Conservation (phyloP, 2,797 vertebrate species). For the Spatula versicolor region DNA sequence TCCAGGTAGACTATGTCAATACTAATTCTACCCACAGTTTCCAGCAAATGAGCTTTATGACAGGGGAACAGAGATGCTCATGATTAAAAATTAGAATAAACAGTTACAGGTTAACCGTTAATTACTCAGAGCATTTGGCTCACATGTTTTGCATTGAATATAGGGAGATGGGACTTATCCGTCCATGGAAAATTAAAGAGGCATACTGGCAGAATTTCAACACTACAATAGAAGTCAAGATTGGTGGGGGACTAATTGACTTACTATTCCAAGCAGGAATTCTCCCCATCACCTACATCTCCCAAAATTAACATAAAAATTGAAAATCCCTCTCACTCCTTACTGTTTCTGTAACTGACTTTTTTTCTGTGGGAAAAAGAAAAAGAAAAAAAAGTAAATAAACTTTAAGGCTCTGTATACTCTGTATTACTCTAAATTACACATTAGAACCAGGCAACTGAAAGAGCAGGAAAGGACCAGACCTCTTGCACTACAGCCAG, state of each 20-base stretch:
- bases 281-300: not conserved
- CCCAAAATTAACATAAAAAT: not conserved
- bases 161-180: not conserved
- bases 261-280: not conserved
- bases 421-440: not conserved
- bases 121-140: not conserved
- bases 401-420: not conserved
- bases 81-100: constrained; percentile 14
- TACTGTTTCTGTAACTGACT: not conserved
- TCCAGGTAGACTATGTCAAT: not conserved
- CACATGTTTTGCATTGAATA: not conserved
- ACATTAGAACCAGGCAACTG: not conserved
- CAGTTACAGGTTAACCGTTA: not conserved
- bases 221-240: not conserved
- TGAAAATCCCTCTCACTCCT: not conserved
- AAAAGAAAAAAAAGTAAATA: not conserved
- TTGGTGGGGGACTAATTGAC: not conserved
- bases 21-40: not conserved
- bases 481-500: not conserved
- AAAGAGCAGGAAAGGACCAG: not conserved
- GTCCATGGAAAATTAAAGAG: not conserved
- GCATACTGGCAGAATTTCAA: not conserved
- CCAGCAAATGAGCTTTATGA: not conserved
- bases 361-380: not conserved
- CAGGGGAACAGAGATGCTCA: not conserved